Evolutionary conservation across 2,888 invertebrate genomes (phyloP).

Genomic region (Salpingus planirostris): DNA sequence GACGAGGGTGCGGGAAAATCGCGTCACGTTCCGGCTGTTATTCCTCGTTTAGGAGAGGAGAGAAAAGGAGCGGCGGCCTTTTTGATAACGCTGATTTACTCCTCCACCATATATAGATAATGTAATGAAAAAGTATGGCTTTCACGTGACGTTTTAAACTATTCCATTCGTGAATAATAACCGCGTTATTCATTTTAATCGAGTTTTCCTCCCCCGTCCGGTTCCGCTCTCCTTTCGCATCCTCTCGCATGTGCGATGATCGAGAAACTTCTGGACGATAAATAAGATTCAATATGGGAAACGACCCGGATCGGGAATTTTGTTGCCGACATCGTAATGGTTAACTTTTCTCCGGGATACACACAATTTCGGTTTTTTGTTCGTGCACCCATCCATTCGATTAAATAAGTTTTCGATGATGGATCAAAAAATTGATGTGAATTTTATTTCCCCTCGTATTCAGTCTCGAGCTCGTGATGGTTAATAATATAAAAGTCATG

Average conservation of each 20-base stretch:
- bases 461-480: too few species aligned
- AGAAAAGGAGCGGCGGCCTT: conserved; percentile 18
- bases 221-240: too few species aligned
- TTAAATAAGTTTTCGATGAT: neutral
- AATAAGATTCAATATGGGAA: too few species aligned
- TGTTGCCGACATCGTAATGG: too few species aligned
- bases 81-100: conserved; percentile 43
- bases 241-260: too few species aligned
- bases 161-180: conserved; percentile 16
- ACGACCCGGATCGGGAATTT: too few species aligned
- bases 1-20: conserved; percentile 37
- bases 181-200: neutral
- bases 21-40: conserved; percentile 41
- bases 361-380: too few species aligned
- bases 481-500: too few species aligned
- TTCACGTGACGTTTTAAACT: conserved; percentile 32
- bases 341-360: too few species aligned
- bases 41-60: conserved; percentile 37
- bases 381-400: too few species aligned
- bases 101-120: conserved; percentile 40
- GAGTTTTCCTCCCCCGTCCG: too few species aligned
- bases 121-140: conserved; percentile 42
- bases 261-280: too few species aligned
- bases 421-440: conserved; percentile 6
- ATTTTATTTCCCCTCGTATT: conserved; percentile 8